Base-by-base conservation (phyloP, 2,797 vertebrate species). In the Crypturellus tataupa region DNA sequence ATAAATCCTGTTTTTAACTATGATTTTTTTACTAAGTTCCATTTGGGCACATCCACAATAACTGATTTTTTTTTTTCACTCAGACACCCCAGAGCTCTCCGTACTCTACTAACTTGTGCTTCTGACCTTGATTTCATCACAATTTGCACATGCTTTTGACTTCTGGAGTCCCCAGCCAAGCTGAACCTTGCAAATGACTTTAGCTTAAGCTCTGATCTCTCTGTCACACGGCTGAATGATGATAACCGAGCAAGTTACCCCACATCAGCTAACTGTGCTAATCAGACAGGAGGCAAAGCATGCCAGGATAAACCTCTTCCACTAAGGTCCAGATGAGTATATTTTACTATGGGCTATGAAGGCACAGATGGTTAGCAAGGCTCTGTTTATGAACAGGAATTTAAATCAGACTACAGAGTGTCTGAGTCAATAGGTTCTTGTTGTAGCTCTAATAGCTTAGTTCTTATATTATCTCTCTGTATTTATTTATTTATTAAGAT, bases 141-240 rank as follows among this genome's bases (percentile, higher is more conserved):
- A 37, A 25, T 56, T 29, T 37, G 18, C 49, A 76, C 5, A 1
- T 2, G n/a, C 10, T 76, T 92, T 59, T 91, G 25, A 47, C 65
- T 93, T 78, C 42, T 75, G 79, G 58, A 80, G 44, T 51, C 40
- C 27, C n/a, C 29, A 84, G 64, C n/a, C 15, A 1, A 59, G 53
- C 9, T 46, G 49, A 85, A 78, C 59, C 21, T 51, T 42, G 8
- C 21, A 42, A 79, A n/a, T 15, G 5, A 19, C 63, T 84, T 55
- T 85, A 91, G 19, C 37, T 40, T 49, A 5, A 33, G 7, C 23
- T 2, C 3, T 21, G 33, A 68, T 80, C 40, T 19, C 62, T 55
- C 68, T 69, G 53, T 15, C 6, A 2, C 23, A 17, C 0, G 0
- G 63, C 17, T 80, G 67, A 76, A n/a, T 0, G 2, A 1, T 1